Evolutionary conservation across 2,888 invertebrate species (phyloP), one percentile per base, ranked within the genome.

Genomic region (Caenorhabditis angaria): DNA sequence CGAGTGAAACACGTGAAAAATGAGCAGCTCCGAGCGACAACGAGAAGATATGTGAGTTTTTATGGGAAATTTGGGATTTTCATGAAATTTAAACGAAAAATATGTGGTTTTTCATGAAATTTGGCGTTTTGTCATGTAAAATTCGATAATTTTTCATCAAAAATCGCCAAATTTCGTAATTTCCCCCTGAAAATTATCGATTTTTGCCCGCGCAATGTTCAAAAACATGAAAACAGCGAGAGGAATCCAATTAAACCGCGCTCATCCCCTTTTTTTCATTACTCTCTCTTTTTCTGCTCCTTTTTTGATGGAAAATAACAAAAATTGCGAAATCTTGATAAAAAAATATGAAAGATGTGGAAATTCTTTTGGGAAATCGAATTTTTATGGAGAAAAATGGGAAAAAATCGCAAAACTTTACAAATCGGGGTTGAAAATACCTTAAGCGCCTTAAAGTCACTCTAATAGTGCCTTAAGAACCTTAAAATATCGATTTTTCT

Each of bases 21-120:
- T 97, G 96, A 96, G 96, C 92, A 92, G 97, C 92, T 96, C 96
- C 91, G 95, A 96, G 92, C 94, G 95, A 91, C 96, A 97, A 93
- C 93, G 94, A 92, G 97, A 97, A 92, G 96, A 97, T 93, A 93
- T 97, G 97, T 96, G 91, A 94, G 95, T 3, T 51, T 41, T 22
- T 12, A 51, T 51, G 22, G 20, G 24, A 51, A 51, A 6, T 20
- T 6, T 51, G 51, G 24, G 5, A n/a, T 22, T 24, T 20, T n/a
- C n/a, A n/a, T 4, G 22, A 50, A 32, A 27, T 18, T 28, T 56
- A 20, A 14, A 20, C 14, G n/a, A 48, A 48, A 4, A 48, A 12
- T 6, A 4, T 14, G 18, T 14, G 4, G 20, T 10, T n/a, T 48
- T 6, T 4, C 48, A 48, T 48, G 5, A 24, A 24, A 51, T 24